Evolutionary conservation across 2,888 invertebrate genomes (phyloP).

Genomic region (Drosophila anomalata): DNA sequence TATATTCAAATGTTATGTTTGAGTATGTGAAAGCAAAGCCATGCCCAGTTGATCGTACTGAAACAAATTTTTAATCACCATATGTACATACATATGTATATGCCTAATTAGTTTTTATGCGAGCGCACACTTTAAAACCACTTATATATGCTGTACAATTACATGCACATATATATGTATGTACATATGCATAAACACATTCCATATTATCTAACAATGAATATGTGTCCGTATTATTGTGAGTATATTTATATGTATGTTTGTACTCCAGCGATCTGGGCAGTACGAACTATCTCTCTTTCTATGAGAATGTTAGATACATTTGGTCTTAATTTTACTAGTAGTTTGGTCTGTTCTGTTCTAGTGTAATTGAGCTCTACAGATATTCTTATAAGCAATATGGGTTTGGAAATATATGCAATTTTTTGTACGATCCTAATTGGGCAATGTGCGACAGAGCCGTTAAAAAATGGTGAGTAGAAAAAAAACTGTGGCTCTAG

Average conservation of each 20-base stretch:
- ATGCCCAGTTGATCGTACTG: too few relatives aligned
- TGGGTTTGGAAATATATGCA: background rate
- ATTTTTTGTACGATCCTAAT: background rate
- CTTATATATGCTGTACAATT: too few relatives aligned
- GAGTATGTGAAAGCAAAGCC: too few relatives aligned
- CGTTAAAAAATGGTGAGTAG: background rate
- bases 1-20: too few relatives aligned
- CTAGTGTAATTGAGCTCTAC: background rate
- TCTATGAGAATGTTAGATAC: background rate
- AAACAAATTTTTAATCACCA: too few relatives aligned
- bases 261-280: background rate
- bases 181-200: too few relatives aligned
- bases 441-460: background rate
- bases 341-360: background rate
- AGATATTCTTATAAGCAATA: background rate
- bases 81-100: too few relatives aligned
- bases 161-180: too few relatives aligned
- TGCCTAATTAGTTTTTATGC: too few relatives aligned
- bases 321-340: background rate
- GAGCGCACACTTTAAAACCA: too few relatives aligned
- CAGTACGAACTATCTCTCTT: background rate
- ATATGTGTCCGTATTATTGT: too few relatives aligned
- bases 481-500: background rate
- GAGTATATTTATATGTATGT: background rate
- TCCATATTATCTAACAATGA: too few relatives aligned